Conservation (phyloP, 2,888 invertebrate species). For the Drosophila hawaiiensis region DNA sequence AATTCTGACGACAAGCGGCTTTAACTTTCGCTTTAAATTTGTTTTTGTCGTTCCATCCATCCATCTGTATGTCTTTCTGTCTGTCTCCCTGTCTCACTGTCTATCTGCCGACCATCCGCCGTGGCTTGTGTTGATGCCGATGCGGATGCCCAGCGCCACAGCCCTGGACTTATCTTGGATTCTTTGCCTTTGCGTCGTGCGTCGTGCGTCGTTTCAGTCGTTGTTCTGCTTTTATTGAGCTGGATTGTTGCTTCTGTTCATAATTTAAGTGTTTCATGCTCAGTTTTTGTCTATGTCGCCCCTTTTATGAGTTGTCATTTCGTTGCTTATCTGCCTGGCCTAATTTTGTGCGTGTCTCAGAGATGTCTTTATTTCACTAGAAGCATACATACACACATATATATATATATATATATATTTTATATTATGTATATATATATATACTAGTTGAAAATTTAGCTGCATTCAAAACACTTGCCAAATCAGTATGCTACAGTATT, state of each 20-base stretch:
- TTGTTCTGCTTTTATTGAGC: slow-evolving; percentile 28
- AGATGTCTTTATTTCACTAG: slow-evolving; percentile 12
- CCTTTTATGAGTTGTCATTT: slow-evolving; percentile 34
- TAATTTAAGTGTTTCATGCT: slow-evolving; percentile 28
- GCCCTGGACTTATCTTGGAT: slow-evolving; percentile 46
- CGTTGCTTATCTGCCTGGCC: slow-evolving; percentile 29
- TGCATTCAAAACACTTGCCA: neutral
- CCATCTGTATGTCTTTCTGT: slow-evolving; percentile 1
- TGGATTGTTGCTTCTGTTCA: slow-evolving; percentile 40
- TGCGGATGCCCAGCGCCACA: slow-evolving; percentile 1
- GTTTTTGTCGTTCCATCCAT: slow-evolving; percentile 6
- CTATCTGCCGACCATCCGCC: slow-evolving; percentile 30
- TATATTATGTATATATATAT: too few relatives aligned
- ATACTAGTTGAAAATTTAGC: neutral
- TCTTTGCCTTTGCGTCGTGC: slow-evolving; percentile 43
- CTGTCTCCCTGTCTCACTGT: slow-evolving; percentile 9
- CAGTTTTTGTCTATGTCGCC: slow-evolving; percentile 28
- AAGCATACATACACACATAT: neutral
- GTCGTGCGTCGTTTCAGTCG: slow-evolving; percentile 31
- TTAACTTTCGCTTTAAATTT: slow-evolving; percentile 44
- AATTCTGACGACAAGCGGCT: slow-evolving; percentile 36
- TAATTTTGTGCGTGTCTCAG: slow-evolving; percentile 12
- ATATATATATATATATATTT: neutral
- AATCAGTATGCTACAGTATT: neutral
- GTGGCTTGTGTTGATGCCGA: slow-evolving; percentile 17